phyloP scores from a whole-genome alignment of 2,888 invertebrate species.

The Protodeltote pygarga region DNA sequence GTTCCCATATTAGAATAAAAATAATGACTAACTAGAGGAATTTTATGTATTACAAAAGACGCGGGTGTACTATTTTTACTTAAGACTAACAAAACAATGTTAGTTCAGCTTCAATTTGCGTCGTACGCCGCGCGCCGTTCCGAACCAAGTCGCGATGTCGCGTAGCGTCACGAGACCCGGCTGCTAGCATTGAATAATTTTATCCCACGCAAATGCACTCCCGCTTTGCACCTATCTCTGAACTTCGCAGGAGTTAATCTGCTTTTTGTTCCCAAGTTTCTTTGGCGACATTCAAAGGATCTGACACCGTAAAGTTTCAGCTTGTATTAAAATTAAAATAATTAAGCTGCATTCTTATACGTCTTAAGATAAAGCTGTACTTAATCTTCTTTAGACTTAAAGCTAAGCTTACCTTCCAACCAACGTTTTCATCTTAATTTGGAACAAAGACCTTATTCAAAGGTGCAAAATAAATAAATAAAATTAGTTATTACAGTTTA shows the following conservation, averaged over 20 bases:
- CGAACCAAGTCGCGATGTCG: constrained; percentile 5
- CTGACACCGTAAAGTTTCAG: constrained; percentile 29
- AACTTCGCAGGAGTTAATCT: constrained; percentile 44
- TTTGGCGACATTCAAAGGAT: constrained; percentile 30
- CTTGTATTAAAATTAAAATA: constrained; percentile 36
- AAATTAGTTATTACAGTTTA: too few species aligned
- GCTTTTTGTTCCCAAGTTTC: constrained; percentile 40
- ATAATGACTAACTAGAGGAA: too few species aligned
- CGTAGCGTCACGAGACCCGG: neutral
- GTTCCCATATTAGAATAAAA: too few species aligned
- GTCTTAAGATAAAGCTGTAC: constrained; percentile 17
- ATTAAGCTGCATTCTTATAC: constrained; percentile 30
- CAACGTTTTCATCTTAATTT: neutral
- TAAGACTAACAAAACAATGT: too few species aligned
- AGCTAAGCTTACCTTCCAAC: constrained; percentile 2
- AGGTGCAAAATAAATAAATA: too few species aligned
- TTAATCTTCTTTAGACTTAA: constrained; percentile 14
- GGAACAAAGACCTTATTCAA: neutral
- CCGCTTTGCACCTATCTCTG: constrained; percentile 31
- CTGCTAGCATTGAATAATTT: constrained; percentile 32
- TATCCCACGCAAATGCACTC: constrained; percentile 38
- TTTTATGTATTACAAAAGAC: too few species aligned
- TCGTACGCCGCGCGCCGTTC: constrained; percentile 10
- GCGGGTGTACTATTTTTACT: too few species aligned
- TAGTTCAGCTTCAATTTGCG: constrained; percentile 1